These are phyloP conservation scores for Helobdella robusta DNA, from an alignment of 2,888 invertebrate species.

Conservation along the genomic window DNA sequence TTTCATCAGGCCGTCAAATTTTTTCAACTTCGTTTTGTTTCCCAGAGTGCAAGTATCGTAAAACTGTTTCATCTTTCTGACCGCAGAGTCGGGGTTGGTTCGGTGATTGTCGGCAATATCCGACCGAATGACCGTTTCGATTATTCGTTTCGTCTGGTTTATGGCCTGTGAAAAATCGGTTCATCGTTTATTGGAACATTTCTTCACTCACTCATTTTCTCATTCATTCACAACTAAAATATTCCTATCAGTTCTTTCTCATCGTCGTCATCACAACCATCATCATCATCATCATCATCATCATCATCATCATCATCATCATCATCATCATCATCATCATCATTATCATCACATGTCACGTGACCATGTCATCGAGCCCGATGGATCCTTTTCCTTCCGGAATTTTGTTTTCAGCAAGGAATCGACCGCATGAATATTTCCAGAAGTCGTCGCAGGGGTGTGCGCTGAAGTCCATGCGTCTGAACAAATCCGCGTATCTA, in stretches of 20 bases:
- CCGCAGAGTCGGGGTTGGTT: constrained; percentile 20
- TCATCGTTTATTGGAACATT: neutral
- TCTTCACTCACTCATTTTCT: no score
- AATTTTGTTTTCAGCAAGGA: constrained; percentile 25
- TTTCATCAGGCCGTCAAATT: constrained; percentile 24
- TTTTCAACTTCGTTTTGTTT: constrained; percentile 18
- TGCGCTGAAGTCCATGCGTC: constrained; percentile 61
- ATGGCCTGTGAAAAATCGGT: constrained; percentile 6
- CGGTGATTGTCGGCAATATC: neutral
- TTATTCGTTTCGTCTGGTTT: neutral
- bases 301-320: no score
- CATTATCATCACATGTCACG: neutral
- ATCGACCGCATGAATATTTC: constrained; percentile 62
- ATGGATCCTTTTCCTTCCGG: constrained; percentile 24
- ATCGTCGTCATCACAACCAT: constrained; percentile 8
- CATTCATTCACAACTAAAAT: no score
- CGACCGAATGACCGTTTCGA: constrained; percentile 8
- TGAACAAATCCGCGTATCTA: no score
- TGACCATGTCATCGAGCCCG: constrained; percentile 26
- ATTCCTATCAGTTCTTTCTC: no score
- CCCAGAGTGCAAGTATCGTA: constrained; percentile 18
- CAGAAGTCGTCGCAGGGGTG: constrained; percentile 76
- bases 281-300: constrained; percentile 19
- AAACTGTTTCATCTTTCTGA: constrained; percentile 28
- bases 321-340: constrained; percentile 2